Conservation (phyloP, 2,113 vertebrate species). For the Polypterus senegalus region DNA sequence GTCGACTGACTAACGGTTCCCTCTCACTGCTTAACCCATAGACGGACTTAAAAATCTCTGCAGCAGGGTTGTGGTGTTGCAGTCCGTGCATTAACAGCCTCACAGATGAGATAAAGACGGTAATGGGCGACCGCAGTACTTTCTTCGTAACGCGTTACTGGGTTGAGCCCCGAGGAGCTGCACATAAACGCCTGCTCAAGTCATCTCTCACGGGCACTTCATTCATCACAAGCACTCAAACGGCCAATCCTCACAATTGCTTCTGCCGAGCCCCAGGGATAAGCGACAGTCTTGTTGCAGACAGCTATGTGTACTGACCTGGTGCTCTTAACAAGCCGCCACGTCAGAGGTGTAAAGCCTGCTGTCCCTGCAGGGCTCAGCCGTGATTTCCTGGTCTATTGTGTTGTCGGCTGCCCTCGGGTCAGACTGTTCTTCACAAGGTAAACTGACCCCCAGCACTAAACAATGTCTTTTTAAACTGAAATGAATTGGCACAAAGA, state of each 20-base stretch:
- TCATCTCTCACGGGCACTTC: background rate
- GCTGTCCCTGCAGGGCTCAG: background rate
- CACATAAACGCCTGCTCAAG: too few relatives aligned
- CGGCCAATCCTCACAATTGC: too few relatives aligned
- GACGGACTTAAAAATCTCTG: too few relatives aligned
- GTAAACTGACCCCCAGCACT: conserved; percentile 3
- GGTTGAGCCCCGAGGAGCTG: too few relatives aligned
- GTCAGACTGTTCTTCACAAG: background rate
- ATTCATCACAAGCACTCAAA: background rate
- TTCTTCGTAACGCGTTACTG: too few relatives aligned
- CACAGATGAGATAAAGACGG: background rate
- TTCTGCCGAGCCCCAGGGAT: background rate
- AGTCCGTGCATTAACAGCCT: too few relatives aligned
- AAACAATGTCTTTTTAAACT: background rate
- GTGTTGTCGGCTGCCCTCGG: background rate
- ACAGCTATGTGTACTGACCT: conserved; percentile 7
- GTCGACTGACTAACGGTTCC: too few relatives aligned
- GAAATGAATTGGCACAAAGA: conserved; percentile 3
- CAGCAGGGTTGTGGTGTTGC: too few relatives aligned
- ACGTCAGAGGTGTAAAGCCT: conserved; percentile 3
- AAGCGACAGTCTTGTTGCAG: background rate
- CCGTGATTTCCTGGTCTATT: conserved; percentile 5
- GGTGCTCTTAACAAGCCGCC: conserved; percentile 2
- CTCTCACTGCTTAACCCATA: too few relatives aligned
- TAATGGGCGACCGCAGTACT: conserved; percentile 10